Evolutionary conservation across 2,113 vertebrate species (phyloP).

Genomic region (Terrapene triunguis): DNA sequence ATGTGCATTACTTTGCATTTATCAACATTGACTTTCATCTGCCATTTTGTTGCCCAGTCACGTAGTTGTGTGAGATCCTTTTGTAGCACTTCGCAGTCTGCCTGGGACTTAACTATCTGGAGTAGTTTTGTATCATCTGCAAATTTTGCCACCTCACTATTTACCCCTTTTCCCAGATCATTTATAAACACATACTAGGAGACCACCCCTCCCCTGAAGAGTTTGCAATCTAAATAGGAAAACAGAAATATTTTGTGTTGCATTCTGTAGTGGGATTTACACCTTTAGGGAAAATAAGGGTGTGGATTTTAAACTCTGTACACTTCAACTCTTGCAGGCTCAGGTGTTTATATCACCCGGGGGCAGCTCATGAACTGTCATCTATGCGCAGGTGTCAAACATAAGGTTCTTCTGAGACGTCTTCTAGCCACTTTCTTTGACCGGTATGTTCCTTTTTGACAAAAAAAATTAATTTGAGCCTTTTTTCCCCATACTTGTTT

Average conservation of each 20-base stretch:
- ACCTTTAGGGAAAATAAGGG: fast-evolving
- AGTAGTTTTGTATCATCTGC: too few relatives aligned
- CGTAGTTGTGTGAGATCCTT: too few relatives aligned
- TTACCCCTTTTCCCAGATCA: too few relatives aligned
- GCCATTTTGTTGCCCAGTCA: too few relatives aligned
- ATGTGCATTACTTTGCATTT: too few relatives aligned
- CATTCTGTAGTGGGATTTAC: neutral
- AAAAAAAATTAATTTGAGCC: fast-evolving
- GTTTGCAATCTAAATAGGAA: neutral
- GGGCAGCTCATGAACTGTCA: slow-evolving; percentile 99
- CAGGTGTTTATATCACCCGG: slow-evolving; percentile 94
- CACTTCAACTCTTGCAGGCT: slow-evolving; percentile 77
- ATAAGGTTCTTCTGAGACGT: slow-evolving; percentile 94
- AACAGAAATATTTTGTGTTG: neutral
- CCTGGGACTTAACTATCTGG: too few relatives aligned
- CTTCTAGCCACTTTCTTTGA: slow-evolving; percentile 97
- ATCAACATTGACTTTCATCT: too few relatives aligned
- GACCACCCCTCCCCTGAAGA: neutral
- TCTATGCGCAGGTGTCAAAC: slow-evolving; percentile 94
- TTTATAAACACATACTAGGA: neutral
- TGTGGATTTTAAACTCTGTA: neutral
- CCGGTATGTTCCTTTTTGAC: slow-evolving; percentile 80
- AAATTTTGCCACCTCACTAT: too few relatives aligned
- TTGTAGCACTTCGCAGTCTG: too few relatives aligned
- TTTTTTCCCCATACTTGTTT: neutral